A percentile compares a stretch with the other conserved stretches of the same genome.
Conservation (phyloP, 2,113 vertebrate genomes). For the Cyanoramphus novaezelandiae region DNA sequence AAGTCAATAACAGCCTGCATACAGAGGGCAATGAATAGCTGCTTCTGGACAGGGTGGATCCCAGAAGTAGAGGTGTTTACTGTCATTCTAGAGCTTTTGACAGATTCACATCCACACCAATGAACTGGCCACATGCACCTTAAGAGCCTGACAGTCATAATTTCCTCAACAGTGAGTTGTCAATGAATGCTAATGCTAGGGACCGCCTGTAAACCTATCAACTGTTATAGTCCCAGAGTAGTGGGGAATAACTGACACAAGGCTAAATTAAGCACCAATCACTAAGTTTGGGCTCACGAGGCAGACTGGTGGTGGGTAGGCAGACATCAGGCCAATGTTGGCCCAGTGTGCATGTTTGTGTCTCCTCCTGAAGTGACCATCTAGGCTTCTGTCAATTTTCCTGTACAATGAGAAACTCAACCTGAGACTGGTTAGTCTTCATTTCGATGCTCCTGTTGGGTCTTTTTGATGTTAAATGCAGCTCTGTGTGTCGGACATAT, state of each 20-base stretch:
- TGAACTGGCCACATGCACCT: not conserved
- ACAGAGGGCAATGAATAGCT: not conserved
- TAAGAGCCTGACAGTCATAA: fast-evolving
- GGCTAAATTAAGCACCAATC: not conserved
- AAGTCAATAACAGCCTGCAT: not conserved
- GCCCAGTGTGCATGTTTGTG: not conserved
- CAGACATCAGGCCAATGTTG: not conserved
- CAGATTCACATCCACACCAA: not conserved
- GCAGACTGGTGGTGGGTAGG: not conserved
- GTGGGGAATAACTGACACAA: not conserved
- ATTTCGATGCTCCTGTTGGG: not conserved
- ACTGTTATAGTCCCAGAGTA: not conserved
- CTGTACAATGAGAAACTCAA: not conserved
- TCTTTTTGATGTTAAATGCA: not conserved
- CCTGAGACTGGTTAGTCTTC: not conserved
- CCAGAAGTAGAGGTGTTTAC: not conserved
- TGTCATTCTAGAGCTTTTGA: not conserved
- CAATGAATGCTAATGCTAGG: not conserved
- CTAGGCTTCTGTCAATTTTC: not conserved
- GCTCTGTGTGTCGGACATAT: not conserved
- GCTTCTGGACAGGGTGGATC: not conserved
- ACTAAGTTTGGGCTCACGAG: not conserved
- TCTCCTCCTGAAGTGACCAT: not conserved
- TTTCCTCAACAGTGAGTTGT: not conserved
- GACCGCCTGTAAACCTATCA: not conserved